phyloP scores from a whole-genome alignment of 2,113 vertebrate species.

The Dicentrarchus labrax region DNA sequence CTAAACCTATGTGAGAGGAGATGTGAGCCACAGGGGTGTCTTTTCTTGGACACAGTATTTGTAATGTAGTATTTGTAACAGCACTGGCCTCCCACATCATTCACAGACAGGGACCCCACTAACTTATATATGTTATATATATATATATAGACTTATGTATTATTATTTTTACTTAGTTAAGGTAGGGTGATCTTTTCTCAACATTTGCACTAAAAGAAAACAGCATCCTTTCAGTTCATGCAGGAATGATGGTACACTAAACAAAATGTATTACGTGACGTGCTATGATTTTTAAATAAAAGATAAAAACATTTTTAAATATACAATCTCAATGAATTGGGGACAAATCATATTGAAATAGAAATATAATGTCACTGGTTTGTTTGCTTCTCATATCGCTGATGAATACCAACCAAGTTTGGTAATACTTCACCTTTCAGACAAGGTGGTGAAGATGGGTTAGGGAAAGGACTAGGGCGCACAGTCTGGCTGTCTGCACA shows the following conservation, averaged over 20 bases:
- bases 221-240: neutral
- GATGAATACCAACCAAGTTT: slow-evolving; percentile 30
- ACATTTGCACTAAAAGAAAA: too few relatives aligned
- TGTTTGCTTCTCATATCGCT: neutral
- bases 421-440: slow-evolving; percentile 41
- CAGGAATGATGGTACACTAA: neutral
- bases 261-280: neutral
- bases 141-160: neutral
- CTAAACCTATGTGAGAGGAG: neutral
- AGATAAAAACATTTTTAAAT: neutral
- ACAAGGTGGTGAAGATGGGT: slow-evolving; percentile 32
- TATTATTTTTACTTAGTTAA: neutral
- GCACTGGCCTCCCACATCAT: neutral
- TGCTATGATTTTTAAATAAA: neutral
- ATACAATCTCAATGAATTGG: neutral
- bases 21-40: neutral
- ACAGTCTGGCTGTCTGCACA: slow-evolving; percentile 57
- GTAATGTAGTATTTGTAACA: neutral
- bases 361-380: neutral
- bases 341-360: neutral
- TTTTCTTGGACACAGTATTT: neutral
- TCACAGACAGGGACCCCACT: neutral
- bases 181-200: neutral
- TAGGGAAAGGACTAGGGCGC: slow-evolving; percentile 43
- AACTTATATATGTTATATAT: neutral